These are phyloP conservation scores for Tangara arthus DNA, from an alignment of 2,797 vertebrate genomes.

Conservation along the genomic window DNA sequence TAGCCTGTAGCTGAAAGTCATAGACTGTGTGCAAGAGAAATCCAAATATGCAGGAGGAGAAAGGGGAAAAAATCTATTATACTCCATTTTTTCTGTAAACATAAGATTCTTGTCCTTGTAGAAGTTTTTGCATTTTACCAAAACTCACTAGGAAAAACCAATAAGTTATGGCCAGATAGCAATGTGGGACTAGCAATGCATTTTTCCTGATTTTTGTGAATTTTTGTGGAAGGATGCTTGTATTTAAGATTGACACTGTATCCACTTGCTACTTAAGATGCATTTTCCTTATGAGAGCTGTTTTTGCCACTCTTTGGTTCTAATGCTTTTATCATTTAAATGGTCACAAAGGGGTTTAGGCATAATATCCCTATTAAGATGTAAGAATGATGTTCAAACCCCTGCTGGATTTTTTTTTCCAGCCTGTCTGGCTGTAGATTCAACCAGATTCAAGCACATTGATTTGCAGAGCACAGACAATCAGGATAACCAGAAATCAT, in stretches of 20 bases:
- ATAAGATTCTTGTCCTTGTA: not conserved
- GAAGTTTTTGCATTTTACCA: not conserved
- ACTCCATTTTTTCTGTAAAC: not conserved
- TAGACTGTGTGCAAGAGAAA: slow-evolving; percentile 8
- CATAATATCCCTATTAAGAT: not conserved
- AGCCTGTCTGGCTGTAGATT: not conserved
- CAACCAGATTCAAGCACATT: not conserved
- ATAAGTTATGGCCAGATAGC: not conserved
- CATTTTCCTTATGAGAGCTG: not conserved
- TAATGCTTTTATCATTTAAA: not conserved
- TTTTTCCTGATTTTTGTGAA: not conserved
- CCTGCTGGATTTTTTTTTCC: not conserved
- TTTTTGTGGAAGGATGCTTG: not conserved
- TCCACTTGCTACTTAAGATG: not conserved
- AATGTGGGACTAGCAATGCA: not conserved
- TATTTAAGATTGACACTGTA: not conserved
- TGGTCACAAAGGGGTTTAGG: not conserved
- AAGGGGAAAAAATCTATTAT: not conserved
- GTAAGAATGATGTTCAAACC: not conserved
- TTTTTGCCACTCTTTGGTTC: not conserved
- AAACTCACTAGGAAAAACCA: not conserved
- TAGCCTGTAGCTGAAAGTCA: slow-evolving; percentile 53
- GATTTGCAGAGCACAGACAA: not conserved
- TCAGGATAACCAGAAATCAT: not conserved
- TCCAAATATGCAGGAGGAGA: slow-evolving; percentile 22